Evolutionary conservation across 2,113 vertebrate genomes (phyloP).

Genomic region (Ictalurus punctatus): DNA sequence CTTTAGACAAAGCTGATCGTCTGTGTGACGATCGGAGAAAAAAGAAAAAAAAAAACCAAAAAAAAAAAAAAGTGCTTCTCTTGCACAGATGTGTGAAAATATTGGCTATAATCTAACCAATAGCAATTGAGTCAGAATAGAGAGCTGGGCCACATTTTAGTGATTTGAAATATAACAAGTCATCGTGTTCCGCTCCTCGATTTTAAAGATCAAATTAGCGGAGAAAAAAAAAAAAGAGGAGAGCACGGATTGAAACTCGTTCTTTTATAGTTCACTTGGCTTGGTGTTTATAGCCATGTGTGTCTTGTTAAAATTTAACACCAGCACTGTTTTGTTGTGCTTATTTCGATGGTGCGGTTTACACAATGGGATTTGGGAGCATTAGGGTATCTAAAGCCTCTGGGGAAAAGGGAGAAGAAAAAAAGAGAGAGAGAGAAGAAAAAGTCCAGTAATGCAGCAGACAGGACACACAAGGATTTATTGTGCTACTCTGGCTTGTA

Average conservation of each 20-base stretch:
- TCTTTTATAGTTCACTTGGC: constrained; percentile 11
- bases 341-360: constrained; percentile 4
- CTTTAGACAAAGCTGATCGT: background rate
- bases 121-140: background rate
- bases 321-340: constrained; percentile 9
- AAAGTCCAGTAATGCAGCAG: background rate
- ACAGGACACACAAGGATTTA: constrained; percentile 5
- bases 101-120: background rate
- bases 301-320: constrained; percentile 32
- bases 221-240: background rate
- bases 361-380: constrained; percentile 2
- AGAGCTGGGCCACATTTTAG: background rate
- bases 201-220: constrained; percentile 12
- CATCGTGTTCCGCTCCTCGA: background rate
- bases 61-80: too few species aligned
- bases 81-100: background rate
- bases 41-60: too few species aligned
- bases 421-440: too few species aligned
- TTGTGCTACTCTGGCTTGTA: background rate
- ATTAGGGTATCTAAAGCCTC: constrained; percentile 11
- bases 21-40: background rate
- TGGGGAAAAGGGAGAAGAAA: background rate
- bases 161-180: background rate
- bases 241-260: background rate
- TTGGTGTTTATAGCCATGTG: constrained; percentile 12